Percentiles rank a stretch among this genome's conserved stretches.
Evolutionary conservation across 2,113 vertebrate genomes (phyloP).

Genomic region (Furnarius figulus): DNA sequence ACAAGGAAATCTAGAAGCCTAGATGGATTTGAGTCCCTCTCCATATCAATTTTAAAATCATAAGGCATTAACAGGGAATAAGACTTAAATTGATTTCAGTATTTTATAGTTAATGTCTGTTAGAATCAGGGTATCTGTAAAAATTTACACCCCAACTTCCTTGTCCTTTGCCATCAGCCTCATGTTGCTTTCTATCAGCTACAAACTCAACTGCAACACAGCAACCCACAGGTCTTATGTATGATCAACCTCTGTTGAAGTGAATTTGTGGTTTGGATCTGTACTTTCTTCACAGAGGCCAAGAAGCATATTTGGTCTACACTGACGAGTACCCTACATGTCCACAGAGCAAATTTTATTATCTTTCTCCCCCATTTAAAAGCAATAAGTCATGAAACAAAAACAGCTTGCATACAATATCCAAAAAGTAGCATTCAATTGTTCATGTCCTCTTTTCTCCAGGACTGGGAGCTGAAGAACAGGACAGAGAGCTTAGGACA

Average conservation of each 20-base stretch:
- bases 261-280: not conserved
- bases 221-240: not conserved
- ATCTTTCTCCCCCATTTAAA: not conserved
- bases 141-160: not conserved
- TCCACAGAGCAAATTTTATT: not conserved
- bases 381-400: not conserved
- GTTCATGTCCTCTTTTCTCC: not conserved
- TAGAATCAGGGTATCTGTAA: not conserved
- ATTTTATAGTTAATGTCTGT: not conserved
- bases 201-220: not conserved
- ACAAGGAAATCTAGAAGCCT: not conserved
- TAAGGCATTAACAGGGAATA: not conserved
- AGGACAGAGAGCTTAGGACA: not conserved
- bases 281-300: not conserved
- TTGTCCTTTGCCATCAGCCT: not conserved
- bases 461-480: not conserved
- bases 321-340: not conserved
- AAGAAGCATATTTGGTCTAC: not conserved
- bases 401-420: not conserved
- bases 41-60: not conserved
- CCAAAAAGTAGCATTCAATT: not conserved
- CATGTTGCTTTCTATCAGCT: not conserved
- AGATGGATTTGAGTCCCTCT: not conserved
- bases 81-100: not conserved
- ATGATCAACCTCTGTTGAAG: not conserved